Base-by-base conservation (phyloP, 2,888 invertebrate genomes). In the Meta bourneti region DNA sequence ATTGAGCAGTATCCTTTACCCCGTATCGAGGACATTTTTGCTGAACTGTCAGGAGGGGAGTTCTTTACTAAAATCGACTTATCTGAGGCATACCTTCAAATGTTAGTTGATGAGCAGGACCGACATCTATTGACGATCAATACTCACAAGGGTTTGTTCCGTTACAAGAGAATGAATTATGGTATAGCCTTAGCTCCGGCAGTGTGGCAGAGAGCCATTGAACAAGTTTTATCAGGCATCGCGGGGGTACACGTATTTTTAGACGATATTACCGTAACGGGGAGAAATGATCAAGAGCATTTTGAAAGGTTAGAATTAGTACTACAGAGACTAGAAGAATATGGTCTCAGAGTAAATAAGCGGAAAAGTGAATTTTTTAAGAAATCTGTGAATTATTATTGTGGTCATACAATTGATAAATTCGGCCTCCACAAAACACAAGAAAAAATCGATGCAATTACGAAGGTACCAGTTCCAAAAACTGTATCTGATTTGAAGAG, bases 111-210 rank as follows among this genome's bases (percentile, higher is more conserved):
- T 54, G 93, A 94, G 34, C 89, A 90, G 4, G 94, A 93, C 19
- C 92, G 94, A 80, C 75, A 94, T 87, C 93, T 93, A 16, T 86
- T 94, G 48, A 94, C 93, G n/a, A 93, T 94, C 16, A 94, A 94
- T 89, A 94, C 94, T 13, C 93, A 93, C 84, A 88, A 93, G 80
- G 94, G 94, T 34, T 92, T 94, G 72, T 94, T 93, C 93, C 85
- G 90, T n/a, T 94, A 92, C 90, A 94, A 91, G 81, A 77, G 94
- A 19, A 90, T 94, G 79, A 94, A 94, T 16, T 94, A 94, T 93
- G 95, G 95, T 0, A 94, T 95, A 78, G 94, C 94, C 54, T 94
- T 94, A n/a, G 94, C 94, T 19, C 94, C 94, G 11, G 94, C 94
- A 7, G 94, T 94, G 83, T 74, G n/a, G n/a, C n/a, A n/a, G n/a